Base-by-base conservation (phyloP, 2,888 invertebrate genomes). In the Synergus japonicus region DNA sequence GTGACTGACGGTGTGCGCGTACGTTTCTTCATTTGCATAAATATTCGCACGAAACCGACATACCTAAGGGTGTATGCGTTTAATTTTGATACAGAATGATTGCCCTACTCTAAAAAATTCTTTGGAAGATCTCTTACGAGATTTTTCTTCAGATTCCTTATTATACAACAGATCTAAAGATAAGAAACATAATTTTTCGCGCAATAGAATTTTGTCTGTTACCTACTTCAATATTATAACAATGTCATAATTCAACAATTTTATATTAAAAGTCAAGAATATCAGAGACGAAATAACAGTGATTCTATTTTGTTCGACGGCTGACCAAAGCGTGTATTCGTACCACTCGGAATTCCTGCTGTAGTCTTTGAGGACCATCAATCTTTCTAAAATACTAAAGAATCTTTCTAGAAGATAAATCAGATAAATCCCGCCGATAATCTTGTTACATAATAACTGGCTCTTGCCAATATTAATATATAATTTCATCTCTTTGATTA, bases 51-150 rank as follows among this genome's bases (percentile, higher is more conserved):
- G 73, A 73, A 73, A 73, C 29, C 49, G 22, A 54, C 54, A 73
- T 54, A 73, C 37, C 49, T 49, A 73, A 29, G 15, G 54, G 54
- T 54, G 29, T 37, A 22, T 49, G 37, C 37, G 41, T 49, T 73
- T 37, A 73, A 73, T 73, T 73, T 73, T 73, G 73, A 54, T 73
- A 37, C n/a, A 41, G n/a, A 73, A 54, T 73, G 37, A 73, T 73
- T 54, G n/a, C 73, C 37, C 12, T 49, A 54, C 15, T 69, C 29
- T 49, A 37, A 15, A 22, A 29, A 22, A 49, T 37, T n/a, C n/a
- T 54, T 46, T 5, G 5, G 41, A 73, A 73, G 29, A 73, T 54
- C 73, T 4, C 37, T 73, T 54, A 49, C 54, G 10, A 60, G 0
- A 60, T 60, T 60, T 60, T 60, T 22, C 49, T 8, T n/a, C 7